Base-by-base conservation (phyloP, 2,113 vertebrate species). In the Etia nguti region DNA sequence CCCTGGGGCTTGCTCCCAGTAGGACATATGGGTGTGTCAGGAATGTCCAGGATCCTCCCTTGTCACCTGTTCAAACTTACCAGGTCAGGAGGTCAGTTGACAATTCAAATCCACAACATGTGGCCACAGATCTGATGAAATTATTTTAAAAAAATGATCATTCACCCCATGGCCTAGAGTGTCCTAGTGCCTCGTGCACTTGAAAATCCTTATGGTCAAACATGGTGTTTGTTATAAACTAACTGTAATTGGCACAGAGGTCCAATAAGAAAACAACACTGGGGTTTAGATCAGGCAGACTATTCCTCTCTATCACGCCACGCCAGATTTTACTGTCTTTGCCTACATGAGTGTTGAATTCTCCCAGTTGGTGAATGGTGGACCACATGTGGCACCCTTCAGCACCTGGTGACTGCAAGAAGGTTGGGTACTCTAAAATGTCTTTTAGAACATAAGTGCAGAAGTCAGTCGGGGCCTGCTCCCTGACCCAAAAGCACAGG, bases 361-460 rank as follows among this genome's bases (percentile, higher is more conserved):
- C 38, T 70, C 65, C 9, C 38, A 1, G 65, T 1, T 4, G 38
- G 12, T 43, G 8, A 70, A 43, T 6, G 12, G 65, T 24, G 24
- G 0, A 43, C 38, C 65, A 24, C 0, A 24, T 36, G 31, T 65
- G 31, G 31, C 31, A 43, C 15, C 65, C 38, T 43, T n/a, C 38
- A 70, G 65, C 38, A 70, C 65, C 38, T 20, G 36, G 36, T 70
- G 65, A 18, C 65, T 73, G 12, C 24, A 73, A 68, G 20, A 22
- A 70, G 65, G 38, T 70, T 70, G 65, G 38, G n/a, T 70, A 43
- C n/a, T 70, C 36, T 43, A 43, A 43, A 26, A 10, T 73, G 22
- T 46, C 9, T 13, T 73, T 46, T 46, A 73, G 38, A 13, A 26
- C 36, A 73, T 18, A 73, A 18, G 68, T 10, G 38, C 13, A 73